Base-by-base conservation (phyloP, 2,888 invertebrate species). In the Andrena hattorfiana region DNA sequence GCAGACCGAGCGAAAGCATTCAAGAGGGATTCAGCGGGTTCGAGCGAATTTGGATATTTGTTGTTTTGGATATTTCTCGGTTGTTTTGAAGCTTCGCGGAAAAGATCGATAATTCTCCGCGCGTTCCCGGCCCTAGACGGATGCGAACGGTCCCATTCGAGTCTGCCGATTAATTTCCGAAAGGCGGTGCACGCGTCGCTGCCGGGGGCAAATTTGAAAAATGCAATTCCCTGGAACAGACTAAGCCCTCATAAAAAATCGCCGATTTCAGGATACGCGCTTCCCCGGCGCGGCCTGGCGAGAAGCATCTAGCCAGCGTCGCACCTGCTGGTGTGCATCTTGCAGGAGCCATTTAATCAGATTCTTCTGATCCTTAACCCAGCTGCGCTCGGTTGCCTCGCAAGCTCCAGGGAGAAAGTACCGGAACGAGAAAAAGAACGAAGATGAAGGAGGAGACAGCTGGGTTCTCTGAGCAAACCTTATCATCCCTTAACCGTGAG, bases 341-440 rank as follows among this genome's bases (percentile, higher is more conserved):
- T 83, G 63, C 60, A 84, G 69, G 71, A 87, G 88, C 88, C 86
- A 88, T 87, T 88, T 88, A 87, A 87, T 86, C 86, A 85, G 83
- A 87, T 87, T 82, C 84, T 77, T 78, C 85, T 82, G 90, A 90
- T 89, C 89, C 87, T 85, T 85, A 85, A 81, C 79, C 87, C 89
- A 90, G 90, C 90, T 89, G 90, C 75, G 82, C 88, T 85, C 81
- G 80, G 78, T 76, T 85, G 63, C 66, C 54, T 80, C 32, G 73
- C 64, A 68, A 63, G 77, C 67, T 23, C 49, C 8, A 73, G 64
- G 66, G 77, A 63, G 49, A 69, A 20, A 54, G 20, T 54, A 63
- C 62, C 32, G 64, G n/a, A 3, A 26, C 7, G 42, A 16, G 26
- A 30, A 10, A 4, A 35, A 67, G 28, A 42, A 66, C 26, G 35